A percentile compares a stretch with the other conserved stretches of the same genome.
Evolutionary conservation across 2,888 invertebrate genomes (phyloP).

Genomic region (Leptogaster cylindrica): DNA sequence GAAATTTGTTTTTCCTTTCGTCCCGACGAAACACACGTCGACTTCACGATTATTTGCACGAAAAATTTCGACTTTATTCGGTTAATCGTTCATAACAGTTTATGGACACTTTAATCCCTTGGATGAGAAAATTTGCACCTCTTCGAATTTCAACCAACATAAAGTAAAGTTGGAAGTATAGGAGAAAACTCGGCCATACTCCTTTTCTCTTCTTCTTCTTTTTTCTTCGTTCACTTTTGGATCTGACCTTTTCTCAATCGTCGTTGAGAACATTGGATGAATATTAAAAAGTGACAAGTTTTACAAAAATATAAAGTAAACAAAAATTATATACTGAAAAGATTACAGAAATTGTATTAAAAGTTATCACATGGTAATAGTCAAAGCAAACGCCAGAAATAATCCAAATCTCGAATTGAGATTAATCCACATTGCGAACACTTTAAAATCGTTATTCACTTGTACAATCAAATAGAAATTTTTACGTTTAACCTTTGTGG

Average conservation of each 20-base stretch:
- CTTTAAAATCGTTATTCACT: background rate
- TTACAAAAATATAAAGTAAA: background rate
- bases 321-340: no score
- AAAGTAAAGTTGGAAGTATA: conserved; percentile 35
- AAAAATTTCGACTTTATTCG: conserved; percentile 1
- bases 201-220: conserved; percentile 44
- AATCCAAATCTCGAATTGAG: no score
- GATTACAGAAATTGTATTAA: no score
- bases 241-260: conserved; percentile 10
- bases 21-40: background rate
- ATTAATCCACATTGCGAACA: no score
- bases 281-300: no score
- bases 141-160: conserved; percentile 30
- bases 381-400: no score
- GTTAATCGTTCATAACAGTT: conserved; percentile 1
- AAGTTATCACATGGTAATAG: no score
- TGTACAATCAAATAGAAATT: background rate
- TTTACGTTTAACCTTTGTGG: conserved; percentile 61
- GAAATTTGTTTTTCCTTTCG: conserved; percentile 24
- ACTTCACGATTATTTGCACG: background rate
- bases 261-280: no score
- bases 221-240: conserved; percentile 35
- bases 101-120: conserved; percentile 5
- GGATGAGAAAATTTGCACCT: conserved; percentile 10
- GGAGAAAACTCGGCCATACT: conserved; percentile 47